phyloP scores from a whole-genome alignment of 2,113 vertebrate species.

The Cynoglossus semilaevis region DNA sequence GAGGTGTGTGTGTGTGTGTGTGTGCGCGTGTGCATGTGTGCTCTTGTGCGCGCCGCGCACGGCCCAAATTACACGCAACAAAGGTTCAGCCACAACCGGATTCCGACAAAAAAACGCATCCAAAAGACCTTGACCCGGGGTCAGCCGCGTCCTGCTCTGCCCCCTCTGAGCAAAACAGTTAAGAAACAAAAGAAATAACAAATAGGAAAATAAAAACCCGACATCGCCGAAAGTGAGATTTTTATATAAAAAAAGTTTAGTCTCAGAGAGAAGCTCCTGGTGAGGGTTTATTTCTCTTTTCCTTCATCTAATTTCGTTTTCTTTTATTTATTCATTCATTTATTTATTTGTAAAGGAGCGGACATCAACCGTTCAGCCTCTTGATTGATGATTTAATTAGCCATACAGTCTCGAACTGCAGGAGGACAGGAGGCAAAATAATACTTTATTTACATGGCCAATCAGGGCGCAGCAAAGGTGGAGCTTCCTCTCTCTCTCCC shows the following conservation, averaged over 20 bases:
- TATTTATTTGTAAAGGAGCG: conserved; percentile 71
- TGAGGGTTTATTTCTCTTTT: conserved; percentile 22
- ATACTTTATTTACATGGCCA: conserved; percentile 91
- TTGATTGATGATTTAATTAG: conserved; percentile 99
- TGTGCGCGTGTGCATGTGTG: conserved; percentile 9
- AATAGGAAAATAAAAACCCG: not conserved
- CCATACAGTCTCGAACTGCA: conserved; percentile 90
- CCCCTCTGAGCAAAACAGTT: not conserved
- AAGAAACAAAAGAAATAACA: not conserved
- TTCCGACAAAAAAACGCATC: conserved; percentile 12
- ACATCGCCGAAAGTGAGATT: too few relatives aligned
- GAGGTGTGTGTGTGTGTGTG: conserved; percentile 28
- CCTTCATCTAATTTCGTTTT: conserved; percentile 79
- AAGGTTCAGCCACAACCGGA: conserved; percentile 56
- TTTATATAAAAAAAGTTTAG: too few relatives aligned
- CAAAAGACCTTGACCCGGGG: conserved; percentile 1
- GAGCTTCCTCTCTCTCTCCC: conserved; percentile 71
- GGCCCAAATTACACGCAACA: conserved; percentile 60
- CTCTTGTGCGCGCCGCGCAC: conserved; percentile 29
- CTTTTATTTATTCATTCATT: conserved; percentile 28
- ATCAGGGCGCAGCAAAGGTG: conserved; percentile 89
- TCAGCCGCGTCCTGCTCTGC: not conserved
- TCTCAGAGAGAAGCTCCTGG: not conserved
- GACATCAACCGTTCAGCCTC: conserved; percentile 86
- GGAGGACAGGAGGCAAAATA: conserved; percentile 67